Percentiles rank a stretch among this genome's conserved stretches.
Conservation (phyloP, 2,797 vertebrate genomes). For the Vipera latastei region DNA sequence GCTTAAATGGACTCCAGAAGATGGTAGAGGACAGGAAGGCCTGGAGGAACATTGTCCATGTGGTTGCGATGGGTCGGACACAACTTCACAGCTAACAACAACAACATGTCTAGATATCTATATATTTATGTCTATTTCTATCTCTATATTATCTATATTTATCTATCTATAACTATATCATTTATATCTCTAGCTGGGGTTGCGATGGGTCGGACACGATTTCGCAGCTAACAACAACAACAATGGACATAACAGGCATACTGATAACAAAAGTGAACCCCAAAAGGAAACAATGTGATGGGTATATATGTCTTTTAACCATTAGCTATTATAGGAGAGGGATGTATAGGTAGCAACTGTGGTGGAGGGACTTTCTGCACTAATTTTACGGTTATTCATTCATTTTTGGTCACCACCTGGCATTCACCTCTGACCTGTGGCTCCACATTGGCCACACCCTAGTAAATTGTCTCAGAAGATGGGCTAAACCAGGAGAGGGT, state of each 20-base stretch:
- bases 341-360: not conserved
- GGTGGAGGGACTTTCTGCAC: not conserved
- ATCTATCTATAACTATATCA: too few species aligned
- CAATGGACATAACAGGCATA: not conserved
- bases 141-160: too few species aligned
- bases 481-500: not conserved
- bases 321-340: not conserved
- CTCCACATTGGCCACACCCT: not conserved
- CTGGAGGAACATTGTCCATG: too few species aligned
- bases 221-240: too few species aligned
- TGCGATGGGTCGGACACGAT: too few species aligned
- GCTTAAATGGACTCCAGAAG: too few species aligned
- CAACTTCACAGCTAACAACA: too few species aligned
- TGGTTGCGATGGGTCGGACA: too few species aligned
- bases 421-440: not conserved
- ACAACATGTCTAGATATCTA: too few species aligned
- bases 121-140: too few species aligned
- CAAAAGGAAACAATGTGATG: not conserved
- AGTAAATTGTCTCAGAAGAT: not conserved
- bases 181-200: too few species aligned
- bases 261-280: not conserved
- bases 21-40: too few species aligned
- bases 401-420: not conserved
- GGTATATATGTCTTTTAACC: not conserved
- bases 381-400: not conserved